These are phyloP conservation scores for Gastrophryne carolinensis DNA, from an alignment of 2,797 vertebrate genomes.

Conservation along the genomic window DNA sequence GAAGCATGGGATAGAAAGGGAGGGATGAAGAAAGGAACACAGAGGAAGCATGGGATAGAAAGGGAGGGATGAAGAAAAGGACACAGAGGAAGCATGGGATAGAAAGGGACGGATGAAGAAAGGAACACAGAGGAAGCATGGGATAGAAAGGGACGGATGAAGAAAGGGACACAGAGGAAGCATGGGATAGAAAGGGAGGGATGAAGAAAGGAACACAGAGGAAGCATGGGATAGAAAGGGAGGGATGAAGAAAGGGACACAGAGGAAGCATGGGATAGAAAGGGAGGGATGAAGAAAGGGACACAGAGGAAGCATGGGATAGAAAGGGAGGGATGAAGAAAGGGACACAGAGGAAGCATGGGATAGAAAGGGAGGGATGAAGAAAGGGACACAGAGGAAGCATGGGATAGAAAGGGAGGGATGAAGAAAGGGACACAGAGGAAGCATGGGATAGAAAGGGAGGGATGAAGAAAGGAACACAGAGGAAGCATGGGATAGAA, in stretches of 20 bases:
- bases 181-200: not conserved
- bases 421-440: too few species aligned
- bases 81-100: too few species aligned
- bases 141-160: too few species aligned
- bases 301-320: not conserved
- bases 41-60: not conserved
- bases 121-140: too few species aligned
- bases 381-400: not conserved
- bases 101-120: not conserved
- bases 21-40: too few species aligned
- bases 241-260: not conserved
- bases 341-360: too few species aligned
- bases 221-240: not conserved
- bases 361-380: too few species aligned
- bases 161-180: too few species aligned
- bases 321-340: not conserved
- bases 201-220: not conserved
- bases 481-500: too few species aligned
- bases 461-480: not conserved
- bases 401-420: too few species aligned
- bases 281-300: not conserved
- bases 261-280: not conserved
- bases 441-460: not conserved
- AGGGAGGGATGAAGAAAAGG: too few species aligned
- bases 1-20: too few species aligned